phyloP scores from a whole-genome alignment of 2,113 vertebrate species.

The Catagonus wagneri region DNA sequence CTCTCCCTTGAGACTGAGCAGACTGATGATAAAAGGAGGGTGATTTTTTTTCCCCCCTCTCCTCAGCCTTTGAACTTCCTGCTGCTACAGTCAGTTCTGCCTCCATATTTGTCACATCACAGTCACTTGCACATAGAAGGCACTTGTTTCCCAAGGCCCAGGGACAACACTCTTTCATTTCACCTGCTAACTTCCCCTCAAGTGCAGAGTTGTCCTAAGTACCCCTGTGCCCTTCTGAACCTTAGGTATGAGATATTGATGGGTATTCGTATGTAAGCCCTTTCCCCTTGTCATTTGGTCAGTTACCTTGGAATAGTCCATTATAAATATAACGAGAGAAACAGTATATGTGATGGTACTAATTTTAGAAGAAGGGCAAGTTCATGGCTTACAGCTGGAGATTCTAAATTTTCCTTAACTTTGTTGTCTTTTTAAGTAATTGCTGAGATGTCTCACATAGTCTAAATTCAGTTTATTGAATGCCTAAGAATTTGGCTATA shows the following conservation, averaged over 20 bases:
- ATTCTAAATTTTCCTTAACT: conserved; percentile 1
- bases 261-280: background rate
- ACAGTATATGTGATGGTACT: background rate
- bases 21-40: conserved; percentile 30
- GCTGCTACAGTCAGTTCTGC: background rate
- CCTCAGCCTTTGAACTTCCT: background rate
- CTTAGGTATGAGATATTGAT: background rate
- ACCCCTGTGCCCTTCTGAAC: background rate
- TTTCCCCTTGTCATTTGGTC: background rate
- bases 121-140: background rate
- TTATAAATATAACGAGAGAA: background rate
- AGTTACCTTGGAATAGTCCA: background rate
- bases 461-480: conserved; percentile 10
- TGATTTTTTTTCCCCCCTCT: background rate
- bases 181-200: background rate
- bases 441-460: background rate
- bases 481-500: conserved; percentile 32
- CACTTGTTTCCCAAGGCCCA: background rate
- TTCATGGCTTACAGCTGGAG: background rate
- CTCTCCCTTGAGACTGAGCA: conserved; percentile 12
- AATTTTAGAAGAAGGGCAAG: background rate
- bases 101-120: background rate
- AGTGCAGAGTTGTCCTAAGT: background rate
- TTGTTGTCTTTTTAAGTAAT: conserved; percentile 2
- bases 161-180: background rate